Conservation (phyloP, 2,797 vertebrate species). For the Podargus strigoides region DNA sequence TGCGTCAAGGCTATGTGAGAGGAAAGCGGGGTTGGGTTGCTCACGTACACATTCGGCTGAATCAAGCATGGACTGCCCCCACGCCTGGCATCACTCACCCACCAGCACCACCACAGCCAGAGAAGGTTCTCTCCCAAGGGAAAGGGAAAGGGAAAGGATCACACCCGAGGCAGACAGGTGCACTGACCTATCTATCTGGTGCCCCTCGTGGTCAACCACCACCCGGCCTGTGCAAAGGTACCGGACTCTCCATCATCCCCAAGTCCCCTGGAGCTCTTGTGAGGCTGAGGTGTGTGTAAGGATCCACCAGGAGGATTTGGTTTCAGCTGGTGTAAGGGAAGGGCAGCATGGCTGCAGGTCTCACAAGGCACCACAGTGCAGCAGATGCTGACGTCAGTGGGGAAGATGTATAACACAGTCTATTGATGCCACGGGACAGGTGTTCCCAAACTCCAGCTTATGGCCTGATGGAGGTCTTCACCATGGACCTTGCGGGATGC, state of each 20-base stretch:
- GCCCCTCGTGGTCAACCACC: not conserved
- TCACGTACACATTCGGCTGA: conserved; percentile 27
- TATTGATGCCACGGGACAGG: not conserved
- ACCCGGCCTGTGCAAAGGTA: accelerated
- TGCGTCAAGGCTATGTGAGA: conserved; percentile 4
- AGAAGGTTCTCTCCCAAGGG: not conserved
- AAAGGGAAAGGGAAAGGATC: not conserved
- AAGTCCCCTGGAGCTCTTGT: not conserved
- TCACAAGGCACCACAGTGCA: not conserved
- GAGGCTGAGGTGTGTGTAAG: not conserved
- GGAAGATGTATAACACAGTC: not conserved
- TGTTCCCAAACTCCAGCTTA: not conserved
- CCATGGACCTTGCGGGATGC: not conserved
- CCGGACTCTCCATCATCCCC: not conserved
- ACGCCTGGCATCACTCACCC: not conserved
- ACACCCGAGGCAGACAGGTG: not conserved
- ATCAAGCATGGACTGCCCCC: conserved; percentile 29
- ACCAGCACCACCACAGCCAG: not conserved
- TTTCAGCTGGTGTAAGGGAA: not conserved
- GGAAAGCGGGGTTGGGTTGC: not conserved
- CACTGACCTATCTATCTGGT: not conserved
- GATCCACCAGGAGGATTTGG: not conserved
- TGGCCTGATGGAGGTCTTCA: not conserved
- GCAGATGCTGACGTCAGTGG: not conserved
- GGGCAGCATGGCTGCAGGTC: not conserved